Conservation (phyloP, 1,140 invertebrate genomes). For the Oncopodura yosiiana region DNA sequence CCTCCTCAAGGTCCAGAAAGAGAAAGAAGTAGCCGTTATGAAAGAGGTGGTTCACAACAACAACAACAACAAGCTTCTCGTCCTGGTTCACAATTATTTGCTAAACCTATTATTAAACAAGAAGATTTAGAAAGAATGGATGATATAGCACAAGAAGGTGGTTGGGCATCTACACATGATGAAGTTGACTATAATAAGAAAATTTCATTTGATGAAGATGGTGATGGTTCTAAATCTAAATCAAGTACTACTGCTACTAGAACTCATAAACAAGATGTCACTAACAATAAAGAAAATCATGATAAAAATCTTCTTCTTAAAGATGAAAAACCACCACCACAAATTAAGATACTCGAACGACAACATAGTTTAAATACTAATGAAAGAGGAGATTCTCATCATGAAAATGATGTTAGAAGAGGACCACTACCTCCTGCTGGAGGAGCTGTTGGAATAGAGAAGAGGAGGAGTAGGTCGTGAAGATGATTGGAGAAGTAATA, state of each 20-base stretch:
- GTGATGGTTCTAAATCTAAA: constrained; percentile 39
- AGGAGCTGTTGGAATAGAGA: neutral
- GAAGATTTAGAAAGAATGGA: constrained; percentile 85
- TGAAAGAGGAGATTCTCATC: neutral
- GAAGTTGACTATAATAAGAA: constrained; percentile 94
- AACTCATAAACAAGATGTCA: neutral
- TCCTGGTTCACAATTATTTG: constrained; percentile 22
- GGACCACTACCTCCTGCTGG: neutral
- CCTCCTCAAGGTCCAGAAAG: constrained; percentile 12
- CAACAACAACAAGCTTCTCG: constrained; percentile 8
- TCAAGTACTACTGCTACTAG: neutral
- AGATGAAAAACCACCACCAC: neutral
- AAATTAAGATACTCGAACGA: constrained; percentile 6
- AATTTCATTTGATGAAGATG: constrained; percentile 86
- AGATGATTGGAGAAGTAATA: constrained; percentile 31
- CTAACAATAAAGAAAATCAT: neutral
- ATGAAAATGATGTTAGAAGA: neutral
- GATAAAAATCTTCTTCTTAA: neutral
- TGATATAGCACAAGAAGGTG: constrained; percentile 70
- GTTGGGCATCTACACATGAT: constrained; percentile 76
- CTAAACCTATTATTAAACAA: constrained; percentile 72
- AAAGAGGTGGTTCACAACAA: neutral
- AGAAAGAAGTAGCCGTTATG: too few relatives aligned
- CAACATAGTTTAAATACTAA: constrained; percentile 1
- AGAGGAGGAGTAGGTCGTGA: constrained; percentile 1